Base-by-base conservation (phyloP, 2,888 invertebrate genomes). In the Tortricodes alternella region DNA sequence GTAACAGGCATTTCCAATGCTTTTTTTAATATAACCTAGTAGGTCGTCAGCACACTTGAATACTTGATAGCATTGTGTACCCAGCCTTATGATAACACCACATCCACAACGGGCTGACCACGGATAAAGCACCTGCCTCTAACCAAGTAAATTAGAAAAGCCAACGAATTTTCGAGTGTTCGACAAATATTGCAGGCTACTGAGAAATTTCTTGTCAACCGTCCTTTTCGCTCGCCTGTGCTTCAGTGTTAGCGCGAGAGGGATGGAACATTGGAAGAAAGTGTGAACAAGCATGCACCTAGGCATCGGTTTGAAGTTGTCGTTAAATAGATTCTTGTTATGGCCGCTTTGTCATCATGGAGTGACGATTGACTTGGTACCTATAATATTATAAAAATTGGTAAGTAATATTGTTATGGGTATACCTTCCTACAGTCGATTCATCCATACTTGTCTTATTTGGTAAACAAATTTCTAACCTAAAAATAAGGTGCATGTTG, bases 201-300 rank as follows among this genome's bases (percentile, higher is more conserved):
- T 67, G 88, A 82, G 83, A 85, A 83, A 83, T 80, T 80, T 78
- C 65, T 78, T 77, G 66, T 67, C 24, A 13, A 13, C 62, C 35
- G 21, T 76, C 80, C 59, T 69, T 63, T 43, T 80, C 71, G 24
- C 11, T 63, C 74, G 0, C 23, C 24, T 2, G 15, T 1, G 15
- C 13, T 29, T 34, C 6, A 3, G 11, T 23, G 29, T 8, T n/a
- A 15, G 61, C 64, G 61, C 34, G 64, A 68, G 64, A 65, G 60
- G 44, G 70, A 67, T 11, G 63, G 37, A 23, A 48, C n/a, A 48
- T 60, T 43, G 41, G 62, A 72, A 66, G 74, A 72, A 82, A 78
- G 83, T 79, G 78, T 76, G 74, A 82, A 77, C 68, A 80, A 78
- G 83, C 67, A 78, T 51, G 70, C 65, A 63, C 66, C 0, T 9